Evolutionary conservation across 2,113 vertebrate genomes (phyloP).

Genomic region (Semnornis frantzii): DNA sequence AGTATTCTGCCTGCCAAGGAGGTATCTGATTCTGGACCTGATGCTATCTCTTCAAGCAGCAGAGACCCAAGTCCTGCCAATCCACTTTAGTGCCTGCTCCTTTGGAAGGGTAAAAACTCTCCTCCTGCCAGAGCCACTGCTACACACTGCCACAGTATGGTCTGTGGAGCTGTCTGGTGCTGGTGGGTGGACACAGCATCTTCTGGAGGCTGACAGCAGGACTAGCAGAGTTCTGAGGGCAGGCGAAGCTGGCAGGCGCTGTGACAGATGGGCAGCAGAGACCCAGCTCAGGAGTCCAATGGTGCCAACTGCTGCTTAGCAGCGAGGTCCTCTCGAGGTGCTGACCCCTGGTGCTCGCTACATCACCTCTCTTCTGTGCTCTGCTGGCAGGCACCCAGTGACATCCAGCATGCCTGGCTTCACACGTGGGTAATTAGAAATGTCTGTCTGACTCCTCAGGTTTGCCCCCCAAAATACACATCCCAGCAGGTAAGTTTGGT

Average conservation of each 20-base stretch:
- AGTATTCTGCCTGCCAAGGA: neutral
- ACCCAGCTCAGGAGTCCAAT: neutral
- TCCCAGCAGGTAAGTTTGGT: neutral
- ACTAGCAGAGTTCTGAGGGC: neutral
- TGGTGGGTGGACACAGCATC: neutral
- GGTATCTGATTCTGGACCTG: neutral
- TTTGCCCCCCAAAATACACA: neutral
- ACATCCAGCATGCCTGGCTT: neutral
- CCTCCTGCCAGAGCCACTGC: neutral
- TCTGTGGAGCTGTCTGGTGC: neutral
- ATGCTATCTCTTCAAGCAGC: neutral
- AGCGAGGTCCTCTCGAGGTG: neutral
- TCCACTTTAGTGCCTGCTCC: neutral
- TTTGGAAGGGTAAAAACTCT: neutral
- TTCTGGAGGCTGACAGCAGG: slow-evolving; percentile 33
- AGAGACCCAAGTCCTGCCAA: neutral
- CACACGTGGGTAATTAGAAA: neutral
- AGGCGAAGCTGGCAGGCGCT: slow-evolving; percentile 22
- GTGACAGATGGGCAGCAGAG: slow-evolving; percentile 48
- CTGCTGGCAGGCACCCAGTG: neutral
- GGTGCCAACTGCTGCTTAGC: slow-evolving; percentile 24
- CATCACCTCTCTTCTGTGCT: neutral
- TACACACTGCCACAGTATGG: neutral
- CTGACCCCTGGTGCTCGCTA: slow-evolving; percentile 4
- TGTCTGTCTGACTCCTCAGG: neutral